phyloP scores from a whole-genome alignment of 2,797 vertebrate genomes.

The Hyperoplus immaculatus region DNA sequence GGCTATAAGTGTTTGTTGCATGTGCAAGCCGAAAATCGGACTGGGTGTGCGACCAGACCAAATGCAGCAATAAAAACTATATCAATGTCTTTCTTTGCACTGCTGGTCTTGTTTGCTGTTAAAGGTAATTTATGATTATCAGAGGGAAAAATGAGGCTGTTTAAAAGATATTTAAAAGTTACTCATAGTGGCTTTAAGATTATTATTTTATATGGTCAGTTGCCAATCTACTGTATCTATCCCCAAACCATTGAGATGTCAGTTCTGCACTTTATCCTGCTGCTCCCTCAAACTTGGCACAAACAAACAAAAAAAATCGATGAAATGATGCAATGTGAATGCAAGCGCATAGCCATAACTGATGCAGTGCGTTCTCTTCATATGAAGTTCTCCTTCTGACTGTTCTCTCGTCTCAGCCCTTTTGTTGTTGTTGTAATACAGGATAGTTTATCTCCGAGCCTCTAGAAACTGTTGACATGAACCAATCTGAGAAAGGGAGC shows the following conservation, averaged over 20 bases:
- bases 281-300: neutral
- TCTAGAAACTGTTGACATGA: neutral
- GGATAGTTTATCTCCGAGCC: neutral
- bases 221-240: neutral
- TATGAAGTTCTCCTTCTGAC: too few relatives aligned
- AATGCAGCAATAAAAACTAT: too few relatives aligned
- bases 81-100: too few relatives aligned
- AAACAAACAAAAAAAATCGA: neutral
- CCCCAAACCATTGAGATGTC: neutral
- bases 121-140: too few relatives aligned
- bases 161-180: too few relatives aligned
- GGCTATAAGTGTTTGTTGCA: too few relatives aligned
- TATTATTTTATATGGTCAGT: neutral
- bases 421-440: neutral
- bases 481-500: neutral
- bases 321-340: neutral
- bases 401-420: neutral
- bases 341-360: neutral
- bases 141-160: too few relatives aligned
- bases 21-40: too few relatives aligned
- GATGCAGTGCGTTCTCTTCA: neutral
- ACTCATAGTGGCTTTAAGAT: conserved; percentile 2
- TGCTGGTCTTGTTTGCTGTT: too few relatives aligned
- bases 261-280: neutral
- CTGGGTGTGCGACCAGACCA: too few relatives aligned